These are phyloP conservation scores for Melanotaenia nigrans DNA, from an alignment of 2,797 vertebrate species.

Conservation along the genomic window DNA sequence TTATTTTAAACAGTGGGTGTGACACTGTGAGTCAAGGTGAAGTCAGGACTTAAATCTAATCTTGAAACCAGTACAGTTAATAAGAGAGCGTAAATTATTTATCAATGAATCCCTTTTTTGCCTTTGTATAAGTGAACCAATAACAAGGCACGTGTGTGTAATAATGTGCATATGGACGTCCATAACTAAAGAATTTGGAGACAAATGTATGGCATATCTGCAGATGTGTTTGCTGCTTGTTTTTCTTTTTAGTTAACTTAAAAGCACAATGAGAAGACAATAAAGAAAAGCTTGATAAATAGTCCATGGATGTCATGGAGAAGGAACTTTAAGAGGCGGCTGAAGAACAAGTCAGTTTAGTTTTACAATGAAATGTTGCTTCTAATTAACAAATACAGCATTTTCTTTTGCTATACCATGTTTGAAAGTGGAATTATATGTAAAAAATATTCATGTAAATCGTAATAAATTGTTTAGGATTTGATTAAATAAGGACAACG, in stretches of 20 bases:
- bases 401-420: background rate
- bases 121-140: background rate
- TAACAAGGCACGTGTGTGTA: background rate
- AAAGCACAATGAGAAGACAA: background rate
- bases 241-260: background rate
- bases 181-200: background rate
- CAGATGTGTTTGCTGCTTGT: background rate
- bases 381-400: background rate
- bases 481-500: background rate
- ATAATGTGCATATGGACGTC: background rate
- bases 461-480: background rate
- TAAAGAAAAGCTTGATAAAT: background rate
- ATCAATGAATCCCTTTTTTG: background rate
- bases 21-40: background rate
- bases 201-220: background rate
- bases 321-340: background rate
- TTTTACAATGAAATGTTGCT: constrained; percentile 5
- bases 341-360: background rate
- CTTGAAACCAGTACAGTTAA: background rate
- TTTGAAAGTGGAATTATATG: background rate
- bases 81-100: background rate
- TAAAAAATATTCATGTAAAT: background rate
- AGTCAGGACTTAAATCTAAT: background rate
- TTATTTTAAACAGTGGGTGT: background rate
- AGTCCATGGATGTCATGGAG: background rate